These are phyloP conservation scores for Stomatorhinus walkeri DNA, from an alignment of 2,797 vertebrate species.

Conservation along the genomic window DNA sequence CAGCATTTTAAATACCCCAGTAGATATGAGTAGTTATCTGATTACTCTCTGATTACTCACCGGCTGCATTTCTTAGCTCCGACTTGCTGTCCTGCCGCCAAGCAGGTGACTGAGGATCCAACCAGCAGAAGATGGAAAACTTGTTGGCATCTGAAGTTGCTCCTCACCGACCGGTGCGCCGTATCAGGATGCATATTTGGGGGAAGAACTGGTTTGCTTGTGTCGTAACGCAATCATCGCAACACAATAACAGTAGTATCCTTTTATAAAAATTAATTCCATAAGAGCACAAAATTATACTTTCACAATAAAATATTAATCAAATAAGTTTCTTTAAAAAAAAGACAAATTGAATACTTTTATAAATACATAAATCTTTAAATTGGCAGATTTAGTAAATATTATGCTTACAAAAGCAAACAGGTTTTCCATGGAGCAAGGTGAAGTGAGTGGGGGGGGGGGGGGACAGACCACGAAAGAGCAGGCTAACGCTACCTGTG, in stretches of 20 bases:
- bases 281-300: neutral
- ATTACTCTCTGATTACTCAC: constrained; percentile 69
- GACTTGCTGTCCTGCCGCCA: constrained; percentile 67
- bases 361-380: neutral
- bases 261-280: neutral
- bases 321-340: neutral
- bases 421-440: neutral
- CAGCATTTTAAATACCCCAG: constrained; percentile 17
- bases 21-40: constrained; percentile 69
- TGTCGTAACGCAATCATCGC: neutral
- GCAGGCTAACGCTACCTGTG: neutral
- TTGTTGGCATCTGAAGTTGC: constrained; percentile 9
- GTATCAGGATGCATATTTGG: neutral
- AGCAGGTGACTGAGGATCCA: constrained; percentile 67
- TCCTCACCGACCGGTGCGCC: neutral
- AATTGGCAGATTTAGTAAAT: neutral
- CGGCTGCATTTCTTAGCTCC: constrained; percentile 69
- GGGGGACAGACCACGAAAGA: no score
- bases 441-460: neutral
- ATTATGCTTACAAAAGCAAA: neutral
- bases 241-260: neutral
- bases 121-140: constrained; percentile 66
- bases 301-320: neutral
- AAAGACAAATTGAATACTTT: neutral
- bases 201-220: neutral